These are phyloP conservation scores for Squalus acanthias DNA, from an alignment of 2,797 vertebrate genomes.

Conservation along the genomic window DNA sequence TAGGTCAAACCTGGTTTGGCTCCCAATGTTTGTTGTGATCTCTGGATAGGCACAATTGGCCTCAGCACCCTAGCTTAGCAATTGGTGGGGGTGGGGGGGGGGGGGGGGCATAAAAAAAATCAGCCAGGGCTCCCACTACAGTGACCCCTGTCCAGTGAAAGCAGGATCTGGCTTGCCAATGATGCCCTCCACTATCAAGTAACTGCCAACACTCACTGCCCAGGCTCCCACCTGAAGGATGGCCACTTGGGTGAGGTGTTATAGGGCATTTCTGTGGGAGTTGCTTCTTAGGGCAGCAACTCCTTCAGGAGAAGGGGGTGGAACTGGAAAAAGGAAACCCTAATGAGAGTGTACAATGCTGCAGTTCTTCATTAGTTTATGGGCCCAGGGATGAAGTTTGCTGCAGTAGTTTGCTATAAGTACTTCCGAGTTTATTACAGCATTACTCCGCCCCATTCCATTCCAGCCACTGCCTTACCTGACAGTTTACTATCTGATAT, in stretches of 20 bases:
- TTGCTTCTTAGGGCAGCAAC: not conserved
- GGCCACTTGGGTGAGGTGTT: not conserved
- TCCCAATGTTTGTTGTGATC: too few species aligned
- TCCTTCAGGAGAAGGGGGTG: not conserved
- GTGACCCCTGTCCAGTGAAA: not conserved
- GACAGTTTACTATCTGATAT: slow-evolving; percentile 64
- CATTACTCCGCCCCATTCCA: not conserved
- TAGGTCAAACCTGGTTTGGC: not conserved
- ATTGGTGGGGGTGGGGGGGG: too few species aligned
- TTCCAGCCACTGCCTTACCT: slow-evolving; percentile 54
- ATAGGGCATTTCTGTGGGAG: not conserved
- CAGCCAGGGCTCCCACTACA: not conserved
- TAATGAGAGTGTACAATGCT: too few species aligned
- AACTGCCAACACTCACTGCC: not conserved
- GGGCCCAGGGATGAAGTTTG: not conserved
- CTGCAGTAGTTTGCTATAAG: not conserved
- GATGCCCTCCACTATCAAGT: not conserved
- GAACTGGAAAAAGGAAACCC: not conserved
- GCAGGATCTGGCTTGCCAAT: not conserved
- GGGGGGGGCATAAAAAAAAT: not conserved
- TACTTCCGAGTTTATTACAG: not conserved
- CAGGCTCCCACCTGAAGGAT: not conserved
- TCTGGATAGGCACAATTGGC: not conserved
- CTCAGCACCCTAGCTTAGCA: too few species aligned
- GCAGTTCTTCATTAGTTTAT: not conserved